A percentile compares a stretch with the other conserved stretches of the same genome.
Evolutionary conservation across 1,140 invertebrate species (phyloP).

Genomic region (Drosophila willistoni): DNA sequence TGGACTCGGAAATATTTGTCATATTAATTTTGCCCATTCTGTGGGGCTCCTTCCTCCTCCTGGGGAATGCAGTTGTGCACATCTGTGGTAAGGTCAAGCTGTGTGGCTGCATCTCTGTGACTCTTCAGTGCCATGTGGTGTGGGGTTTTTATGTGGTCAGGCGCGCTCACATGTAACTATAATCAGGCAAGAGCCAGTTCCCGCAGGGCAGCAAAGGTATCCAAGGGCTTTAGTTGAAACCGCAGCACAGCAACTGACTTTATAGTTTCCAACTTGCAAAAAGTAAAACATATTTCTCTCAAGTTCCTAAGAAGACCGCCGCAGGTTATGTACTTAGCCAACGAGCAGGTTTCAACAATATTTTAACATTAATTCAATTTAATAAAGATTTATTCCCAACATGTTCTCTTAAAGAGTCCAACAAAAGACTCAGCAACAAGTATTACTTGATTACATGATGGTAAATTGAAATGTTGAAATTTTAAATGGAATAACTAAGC

Average conservation of each 20-base stretch:
- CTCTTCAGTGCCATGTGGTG: background rate
- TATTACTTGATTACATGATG: too few relatives aligned
- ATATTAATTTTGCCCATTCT: conserved; percentile 57
- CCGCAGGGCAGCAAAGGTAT: background rate
- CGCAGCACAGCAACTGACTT: background rate
- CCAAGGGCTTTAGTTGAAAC: background rate
- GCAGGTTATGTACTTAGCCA: too few relatives aligned
- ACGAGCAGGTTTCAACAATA: too few relatives aligned
- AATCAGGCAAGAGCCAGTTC: background rate
- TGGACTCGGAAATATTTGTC: conserved; percentile 46
- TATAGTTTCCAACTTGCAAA: background rate
- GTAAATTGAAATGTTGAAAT: too few relatives aligned
- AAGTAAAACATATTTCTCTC: too few relatives aligned
- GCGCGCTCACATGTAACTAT: background rate
- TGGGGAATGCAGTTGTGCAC: background rate
- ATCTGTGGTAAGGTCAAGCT: conserved; percentile 22
- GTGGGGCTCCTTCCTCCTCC: background rate
- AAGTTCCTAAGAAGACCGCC: background rate
- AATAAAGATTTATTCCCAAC: too few relatives aligned
- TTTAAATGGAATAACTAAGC: too few relatives aligned
- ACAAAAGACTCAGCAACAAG: too few relatives aligned
- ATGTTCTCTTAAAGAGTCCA: too few relatives aligned
- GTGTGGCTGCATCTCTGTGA: conserved; percentile 15
- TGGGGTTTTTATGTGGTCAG: background rate
- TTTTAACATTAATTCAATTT: too few relatives aligned